phyloP scores from a whole-genome alignment of 2,888 invertebrate genomes.

The Dryocosmus kuriphilus region DNA sequence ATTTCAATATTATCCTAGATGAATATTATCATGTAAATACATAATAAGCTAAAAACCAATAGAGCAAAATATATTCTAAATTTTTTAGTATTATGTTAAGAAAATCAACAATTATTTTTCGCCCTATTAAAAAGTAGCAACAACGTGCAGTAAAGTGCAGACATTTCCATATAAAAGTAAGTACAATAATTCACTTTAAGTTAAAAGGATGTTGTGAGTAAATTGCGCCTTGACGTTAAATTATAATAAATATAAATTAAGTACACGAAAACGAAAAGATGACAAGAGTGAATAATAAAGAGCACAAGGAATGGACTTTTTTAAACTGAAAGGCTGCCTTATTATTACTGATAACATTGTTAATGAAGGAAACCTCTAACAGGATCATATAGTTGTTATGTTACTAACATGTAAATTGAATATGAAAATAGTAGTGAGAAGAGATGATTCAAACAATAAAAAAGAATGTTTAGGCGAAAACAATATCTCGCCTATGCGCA shows the following conservation, averaged over 20 bases:
- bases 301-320: background rate
- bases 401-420: background rate
- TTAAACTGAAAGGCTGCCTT: background rate
- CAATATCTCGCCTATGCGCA: constrained; percentile 47
- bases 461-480: constrained; percentile 13
- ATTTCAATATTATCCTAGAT: background rate
- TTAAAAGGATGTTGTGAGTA: background rate
- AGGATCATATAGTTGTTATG: background rate
- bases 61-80: background rate
- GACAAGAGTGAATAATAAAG: background rate
- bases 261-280: background rate
- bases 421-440: background rate
- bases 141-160: background rate
- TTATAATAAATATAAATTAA: background rate
- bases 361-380: background rate
- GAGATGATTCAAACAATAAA: background rate
- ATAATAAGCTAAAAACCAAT: background rate
- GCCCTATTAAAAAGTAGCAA: background rate
- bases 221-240: too few relatives aligned
- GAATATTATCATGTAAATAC: background rate
- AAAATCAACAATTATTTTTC: constrained; percentile 2
- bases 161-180: constrained; percentile 2
- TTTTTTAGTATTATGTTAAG: background rate
- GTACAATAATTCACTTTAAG: background rate
- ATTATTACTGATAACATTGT: background rate